Base-by-base conservation (phyloP, 2,797 vertebrate species). In the Anguilla megastoma region DNA sequence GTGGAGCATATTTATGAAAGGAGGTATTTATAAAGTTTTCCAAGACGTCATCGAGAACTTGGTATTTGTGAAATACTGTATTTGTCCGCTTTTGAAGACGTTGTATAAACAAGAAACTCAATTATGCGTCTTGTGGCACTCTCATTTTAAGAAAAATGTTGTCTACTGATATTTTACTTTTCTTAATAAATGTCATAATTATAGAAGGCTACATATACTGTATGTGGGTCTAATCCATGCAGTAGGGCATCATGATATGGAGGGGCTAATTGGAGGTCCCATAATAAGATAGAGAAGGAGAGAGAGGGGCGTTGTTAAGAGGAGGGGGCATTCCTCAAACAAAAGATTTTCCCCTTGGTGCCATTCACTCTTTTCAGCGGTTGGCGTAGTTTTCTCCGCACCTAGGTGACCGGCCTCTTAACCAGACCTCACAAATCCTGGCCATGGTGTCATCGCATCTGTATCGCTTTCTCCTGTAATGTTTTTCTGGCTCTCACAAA, bases 331-430 rank as follows among this genome's bases (percentile, higher is more conserved):
- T 90, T 89, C 60, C 86, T 87, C 12, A 79, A 88, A 91, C 91
- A 92, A 92, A 91, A 88, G 88, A 82, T 76, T 80, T 63, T 87
- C 86, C 87, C 85, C 87, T 30, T 69, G 88, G 27, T 85, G 85
- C 50, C 76, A 80, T 82, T 87, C 86, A 85, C 30, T 71, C 89
- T 91, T 91, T 89, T 90, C 90, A 90, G 52, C 85, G 45, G 63
- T 69, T 30, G 24, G 63, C 92, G 91, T 92, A 91, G 88, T 90
- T 93, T 82, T 58, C 82, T 16, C 36, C 10, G 63, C 86, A 24
- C 91, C 92, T 89, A 89, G 91, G 90, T 87, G 89, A 92, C 91
- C 60, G 7, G 82, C 86, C 85, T 90, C 84, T 10, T 33, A 69
- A 45, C 2, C 24, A 86, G 54, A 79, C 86, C 85, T 89, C 27